These are phyloP conservation scores for Criorhina ranunculi DNA, from an alignment of 2,888 invertebrate genomes.

Conservation along the genomic window DNA sequence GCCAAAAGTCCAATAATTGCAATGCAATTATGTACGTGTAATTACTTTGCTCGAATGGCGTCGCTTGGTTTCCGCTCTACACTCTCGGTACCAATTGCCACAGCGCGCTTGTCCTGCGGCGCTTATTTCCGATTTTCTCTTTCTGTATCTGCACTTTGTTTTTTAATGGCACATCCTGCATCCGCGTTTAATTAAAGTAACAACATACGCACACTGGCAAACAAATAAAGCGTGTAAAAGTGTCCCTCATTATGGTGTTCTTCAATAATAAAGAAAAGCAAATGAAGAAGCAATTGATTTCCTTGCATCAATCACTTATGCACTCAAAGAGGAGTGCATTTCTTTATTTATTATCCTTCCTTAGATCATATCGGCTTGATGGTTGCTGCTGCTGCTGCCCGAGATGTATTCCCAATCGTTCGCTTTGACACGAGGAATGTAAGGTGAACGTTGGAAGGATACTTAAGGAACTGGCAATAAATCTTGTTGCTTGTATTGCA, in stretches of 20 bases:
- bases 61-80: constrained; percentile 1
- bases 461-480: constrained; percentile 60
- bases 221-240: constrained; percentile 50
- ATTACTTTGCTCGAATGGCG: constrained; percentile 61
- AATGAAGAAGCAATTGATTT: constrained; percentile 25
- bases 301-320: constrained; percentile 40
- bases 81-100: not conserved
- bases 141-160: constrained; percentile 22
- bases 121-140: not conserved
- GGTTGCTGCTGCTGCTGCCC: not conserved
- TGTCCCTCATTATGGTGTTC: constrained; percentile 10
- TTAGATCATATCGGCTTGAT: constrained; percentile 8
- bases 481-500: constrained; percentile 61
- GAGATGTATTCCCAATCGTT: constrained; percentile 56
- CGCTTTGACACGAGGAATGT: constrained; percentile 23
- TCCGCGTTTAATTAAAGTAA: constrained; percentile 39
- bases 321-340: constrained; percentile 43
- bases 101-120: not conserved
- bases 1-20: constrained; percentile 71
- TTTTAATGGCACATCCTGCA: constrained; percentile 55
- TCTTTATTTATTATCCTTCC: constrained; percentile 64
- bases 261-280: constrained; percentile 18
- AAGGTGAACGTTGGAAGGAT: constrained; percentile 37
- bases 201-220: constrained; percentile 4
- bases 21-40: constrained; percentile 70